phyloP scores from a whole-genome alignment of 2,113 vertebrate species.

The Rhinichthys klamathensis region DNA sequence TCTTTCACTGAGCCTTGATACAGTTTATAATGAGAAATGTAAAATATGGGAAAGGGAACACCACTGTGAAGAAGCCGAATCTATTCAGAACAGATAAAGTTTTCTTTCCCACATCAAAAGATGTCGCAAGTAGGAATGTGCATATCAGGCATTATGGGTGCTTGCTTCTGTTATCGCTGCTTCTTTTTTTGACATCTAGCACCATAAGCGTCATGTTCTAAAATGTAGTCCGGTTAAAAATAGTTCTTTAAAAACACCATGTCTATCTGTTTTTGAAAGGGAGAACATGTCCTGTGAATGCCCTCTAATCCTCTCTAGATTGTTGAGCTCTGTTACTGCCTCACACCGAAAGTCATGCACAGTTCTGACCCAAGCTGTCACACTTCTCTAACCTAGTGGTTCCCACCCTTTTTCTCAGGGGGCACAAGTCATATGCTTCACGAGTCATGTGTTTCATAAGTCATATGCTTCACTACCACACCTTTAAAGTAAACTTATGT shows the following conservation, averaged over 20 bases:
- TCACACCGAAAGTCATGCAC: background rate
- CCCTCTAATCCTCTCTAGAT: slow-evolving; percentile 3
- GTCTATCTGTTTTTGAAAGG: background rate
- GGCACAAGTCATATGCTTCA: slow-evolving; percentile 7
- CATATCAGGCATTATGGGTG: background rate
- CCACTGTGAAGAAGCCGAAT: background rate
- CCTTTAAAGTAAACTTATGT: background rate
- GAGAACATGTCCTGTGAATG: background rate
- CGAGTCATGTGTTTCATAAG: background rate
- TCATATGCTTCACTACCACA: background rate
- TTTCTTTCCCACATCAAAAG: background rate
- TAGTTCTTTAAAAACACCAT: background rate
- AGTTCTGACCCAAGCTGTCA: slow-evolving; percentile 14
- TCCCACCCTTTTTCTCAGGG: slow-evolving; percentile 1
- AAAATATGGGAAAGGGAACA: slow-evolving; percentile 39
- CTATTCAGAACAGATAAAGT: slow-evolving; percentile 7
- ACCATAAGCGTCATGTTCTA: background rate
- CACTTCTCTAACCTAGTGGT: background rate
- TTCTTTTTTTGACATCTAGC: no score
- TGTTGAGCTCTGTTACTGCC: background rate
- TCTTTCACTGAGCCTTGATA: slow-evolving; percentile 36
- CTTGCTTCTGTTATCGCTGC: no score
- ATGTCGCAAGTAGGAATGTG: background rate
- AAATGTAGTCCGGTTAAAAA: slow-evolving; percentile 5
- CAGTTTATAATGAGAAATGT: slow-evolving; percentile 47